phyloP scores from a whole-genome alignment of 2,113 vertebrate genomes.

The Desmodus rotundus region DNA sequence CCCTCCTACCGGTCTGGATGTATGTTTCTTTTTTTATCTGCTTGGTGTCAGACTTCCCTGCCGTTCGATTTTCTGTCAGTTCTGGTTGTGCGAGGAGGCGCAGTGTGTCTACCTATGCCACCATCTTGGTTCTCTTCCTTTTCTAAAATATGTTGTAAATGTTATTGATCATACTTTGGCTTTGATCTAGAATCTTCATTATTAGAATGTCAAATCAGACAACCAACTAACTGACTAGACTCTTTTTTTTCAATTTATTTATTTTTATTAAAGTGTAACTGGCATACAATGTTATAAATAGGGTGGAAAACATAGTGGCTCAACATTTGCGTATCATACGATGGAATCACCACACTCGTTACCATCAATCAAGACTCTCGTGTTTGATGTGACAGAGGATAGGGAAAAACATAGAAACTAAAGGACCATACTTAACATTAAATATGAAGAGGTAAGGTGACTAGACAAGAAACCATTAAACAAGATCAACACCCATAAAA shows the following conservation, averaged over 20 bases:
- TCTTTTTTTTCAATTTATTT: background rate
- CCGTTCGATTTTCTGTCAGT: too few species aligned
- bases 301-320: background rate
- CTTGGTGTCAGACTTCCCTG: too few species aligned
- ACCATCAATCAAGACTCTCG: background rate
- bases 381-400: background rate
- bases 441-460: background rate
- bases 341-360: background rate
- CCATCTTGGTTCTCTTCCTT: too few species aligned
- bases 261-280: background rate
- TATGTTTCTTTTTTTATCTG: too few species aligned
- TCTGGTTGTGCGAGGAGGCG: too few species aligned
- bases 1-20: too few species aligned
- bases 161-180: background rate
- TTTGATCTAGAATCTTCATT: conserved; percentile 2
- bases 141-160: background rate
- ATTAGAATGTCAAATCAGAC: background rate
- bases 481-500: background rate
- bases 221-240: background rate
- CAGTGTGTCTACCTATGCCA: too few species aligned
- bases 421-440: background rate
- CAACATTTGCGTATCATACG: background rate
- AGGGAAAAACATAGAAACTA: background rate
- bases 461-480: background rate
- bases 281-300: background rate